Evolutionary conservation across 1,140 invertebrate species (phyloP).

Genomic region (Brachionus koreanus): DNA sequence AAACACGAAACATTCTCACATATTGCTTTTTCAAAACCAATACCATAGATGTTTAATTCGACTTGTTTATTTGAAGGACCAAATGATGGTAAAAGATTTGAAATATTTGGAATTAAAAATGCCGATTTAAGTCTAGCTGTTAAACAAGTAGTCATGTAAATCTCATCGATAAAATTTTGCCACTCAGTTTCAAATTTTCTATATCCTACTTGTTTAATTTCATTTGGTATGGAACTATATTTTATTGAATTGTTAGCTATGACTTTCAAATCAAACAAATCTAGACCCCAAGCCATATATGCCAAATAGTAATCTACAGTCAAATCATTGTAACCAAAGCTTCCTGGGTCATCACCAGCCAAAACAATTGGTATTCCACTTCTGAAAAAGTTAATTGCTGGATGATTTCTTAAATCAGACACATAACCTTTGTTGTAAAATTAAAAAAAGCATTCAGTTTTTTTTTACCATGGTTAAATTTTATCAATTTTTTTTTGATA

Average conservation of each 20-base stretch:
- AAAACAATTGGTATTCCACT: conserved; percentile 49
- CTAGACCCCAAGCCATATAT: conserved; percentile 49
- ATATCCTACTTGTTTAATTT: conserved; percentile 46
- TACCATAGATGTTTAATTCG: neutral
- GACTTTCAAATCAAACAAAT: conserved; percentile 47
- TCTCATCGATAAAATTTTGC: conserved; percentile 46
- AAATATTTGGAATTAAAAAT: neutral
- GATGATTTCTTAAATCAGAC: conserved; percentile 49
- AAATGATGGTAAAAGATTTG: neutral
- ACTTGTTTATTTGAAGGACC: neutral
- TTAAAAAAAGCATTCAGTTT: neutral
- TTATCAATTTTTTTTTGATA: neutral
- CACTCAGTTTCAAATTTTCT: conserved; percentile 47
- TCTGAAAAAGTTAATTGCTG: conserved; percentile 48
- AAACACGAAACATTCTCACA: neutral
- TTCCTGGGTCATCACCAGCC: conserved; percentile 49
- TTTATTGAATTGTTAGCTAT: conserved; percentile 48
- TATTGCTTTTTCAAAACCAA: conserved; percentile 8
- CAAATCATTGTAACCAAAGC: conserved; percentile 49
- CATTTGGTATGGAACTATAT: conserved; percentile 47
- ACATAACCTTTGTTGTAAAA: conserved; percentile 44
- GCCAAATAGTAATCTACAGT: conserved; percentile 50
- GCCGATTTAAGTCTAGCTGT: neutral
- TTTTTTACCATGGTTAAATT: too few relatives aligned
- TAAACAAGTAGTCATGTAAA: conserved; percentile 46